phyloP scores from a whole-genome alignment of 2,113 vertebrate genomes.

The Callionymus lyra region DNA sequence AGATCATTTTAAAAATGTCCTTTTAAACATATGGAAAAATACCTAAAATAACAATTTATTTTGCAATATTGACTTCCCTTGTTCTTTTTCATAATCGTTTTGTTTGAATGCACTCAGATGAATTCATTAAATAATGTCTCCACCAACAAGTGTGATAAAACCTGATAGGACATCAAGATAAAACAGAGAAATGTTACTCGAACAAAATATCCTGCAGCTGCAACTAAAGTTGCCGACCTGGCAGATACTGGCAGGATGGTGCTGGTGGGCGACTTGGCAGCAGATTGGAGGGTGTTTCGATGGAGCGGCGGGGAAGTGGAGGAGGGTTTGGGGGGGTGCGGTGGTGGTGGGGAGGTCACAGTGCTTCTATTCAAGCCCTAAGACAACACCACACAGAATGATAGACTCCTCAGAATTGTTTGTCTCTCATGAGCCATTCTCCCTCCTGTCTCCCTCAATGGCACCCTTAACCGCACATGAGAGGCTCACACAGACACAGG shows the following conservation, averaged over 20 bases:
- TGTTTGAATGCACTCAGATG: too few species aligned
- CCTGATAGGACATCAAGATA: too few species aligned
- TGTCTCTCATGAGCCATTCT: conserved; percentile 81
- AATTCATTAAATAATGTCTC: too few species aligned
- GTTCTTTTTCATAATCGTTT: too few species aligned
- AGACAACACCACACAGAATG: conserved; percentile 98
- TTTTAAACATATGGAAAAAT: too few species aligned
- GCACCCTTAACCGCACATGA: conserved; percentile 89
- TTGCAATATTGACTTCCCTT: too few species aligned
- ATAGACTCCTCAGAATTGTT: conserved; percentile 97
- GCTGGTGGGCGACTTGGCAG: conserved; percentile 23
- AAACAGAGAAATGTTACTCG: too few species aligned
- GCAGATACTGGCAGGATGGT: conserved; percentile 3
- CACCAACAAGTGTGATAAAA: too few species aligned
- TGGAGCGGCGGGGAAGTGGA: conserved; percentile 20
- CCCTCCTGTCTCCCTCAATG: conserved; percentile 76
- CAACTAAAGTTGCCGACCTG: too few species aligned
- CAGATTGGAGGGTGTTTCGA: conserved; percentile 22
- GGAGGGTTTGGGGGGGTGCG: conserved; percentile 11
- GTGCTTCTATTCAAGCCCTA: conserved; percentile 88
- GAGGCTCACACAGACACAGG: conserved; percentile 65
- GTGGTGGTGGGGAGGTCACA: conserved; percentile 74
- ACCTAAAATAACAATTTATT: too few species aligned
- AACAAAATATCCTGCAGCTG: too few species aligned
- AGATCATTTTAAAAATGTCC: too few species aligned